phyloP scores from a whole-genome alignment of 1,140 invertebrate genomes.

The Sitobion miscanthi region DNA sequence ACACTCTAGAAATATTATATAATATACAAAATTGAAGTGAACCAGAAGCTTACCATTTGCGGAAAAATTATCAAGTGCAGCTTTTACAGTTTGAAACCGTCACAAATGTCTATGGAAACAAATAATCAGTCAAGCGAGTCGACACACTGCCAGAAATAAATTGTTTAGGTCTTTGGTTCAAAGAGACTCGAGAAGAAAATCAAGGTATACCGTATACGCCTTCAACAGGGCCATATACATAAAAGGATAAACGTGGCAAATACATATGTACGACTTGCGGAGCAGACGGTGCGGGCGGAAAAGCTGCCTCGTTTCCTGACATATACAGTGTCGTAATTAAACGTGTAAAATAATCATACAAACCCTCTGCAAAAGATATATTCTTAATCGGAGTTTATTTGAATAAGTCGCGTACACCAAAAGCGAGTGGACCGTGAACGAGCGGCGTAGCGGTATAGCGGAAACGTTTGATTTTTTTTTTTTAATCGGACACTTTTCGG shows the following conservation, averaged over 20 bases:
- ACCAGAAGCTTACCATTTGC: neutral
- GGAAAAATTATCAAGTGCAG: neutral
- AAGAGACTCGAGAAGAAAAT: slow-evolving; percentile 8
- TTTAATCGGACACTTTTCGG: neutral
- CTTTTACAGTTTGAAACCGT: neutral
- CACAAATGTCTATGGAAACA: neutral
- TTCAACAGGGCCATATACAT: neutral
- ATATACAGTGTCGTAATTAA: neutral
- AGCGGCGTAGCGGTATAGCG: neutral
- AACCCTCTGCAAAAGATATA: neutral
- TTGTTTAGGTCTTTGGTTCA: neutral
- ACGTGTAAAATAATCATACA: neutral
- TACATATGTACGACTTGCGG: neutral
- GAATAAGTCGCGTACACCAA: neutral
- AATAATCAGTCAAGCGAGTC: neutral
- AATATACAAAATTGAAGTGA: neutral
- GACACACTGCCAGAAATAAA: neutral
- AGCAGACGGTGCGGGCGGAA: neutral
- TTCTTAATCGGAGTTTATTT: neutral
- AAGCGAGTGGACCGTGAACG: neutral
- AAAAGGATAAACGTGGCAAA: neutral
- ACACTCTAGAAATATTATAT: neutral
- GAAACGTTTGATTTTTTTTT: neutral
- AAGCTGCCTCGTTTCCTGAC: neutral
- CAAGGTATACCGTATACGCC: neutral